Evolutionary conservation across 2,113 vertebrate species (phyloP).

Genomic region (Cathartes aura): DNA sequence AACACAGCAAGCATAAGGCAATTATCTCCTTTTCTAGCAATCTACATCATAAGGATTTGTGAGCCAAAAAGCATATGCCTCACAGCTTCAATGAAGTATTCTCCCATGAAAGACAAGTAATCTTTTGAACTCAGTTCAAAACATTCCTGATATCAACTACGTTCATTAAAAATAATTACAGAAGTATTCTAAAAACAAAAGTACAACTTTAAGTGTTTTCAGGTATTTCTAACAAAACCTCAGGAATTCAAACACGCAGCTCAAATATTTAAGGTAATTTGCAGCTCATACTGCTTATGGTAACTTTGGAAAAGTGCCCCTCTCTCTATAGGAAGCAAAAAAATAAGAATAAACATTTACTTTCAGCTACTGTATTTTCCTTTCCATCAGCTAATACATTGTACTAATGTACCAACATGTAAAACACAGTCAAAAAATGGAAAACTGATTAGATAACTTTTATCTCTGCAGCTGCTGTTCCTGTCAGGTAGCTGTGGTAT

Average conservation of each 20-base stretch:
- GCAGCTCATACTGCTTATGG: neutral
- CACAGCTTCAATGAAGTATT: neutral
- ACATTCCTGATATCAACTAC: neutral
- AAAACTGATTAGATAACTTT: neutral
- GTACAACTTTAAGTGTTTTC: neutral
- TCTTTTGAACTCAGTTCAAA: neutral
- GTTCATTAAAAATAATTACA: neutral
- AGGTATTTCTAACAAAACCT: neutral
- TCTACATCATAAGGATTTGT: neutral
- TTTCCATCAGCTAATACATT: neutral
- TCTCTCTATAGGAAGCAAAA: neutral
- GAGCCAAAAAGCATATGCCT: neutral
- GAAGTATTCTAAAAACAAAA: neutral
- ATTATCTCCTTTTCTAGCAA: neutral
- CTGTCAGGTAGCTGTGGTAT: neutral
- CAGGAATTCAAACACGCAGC: neutral
- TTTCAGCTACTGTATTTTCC: neutral
- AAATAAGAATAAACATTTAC: neutral
- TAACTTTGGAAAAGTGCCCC: neutral
- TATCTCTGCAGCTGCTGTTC: neutral
- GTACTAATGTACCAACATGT: neutral
- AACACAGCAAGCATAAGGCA: neutral
- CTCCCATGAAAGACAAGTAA: neutral
- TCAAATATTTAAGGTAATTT: neutral
- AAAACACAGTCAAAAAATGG: neutral